These are phyloP conservation scores for Hydriomena furcata DNA, from an alignment of 2,888 invertebrate genomes.

Conservation along the genomic window DNA sequence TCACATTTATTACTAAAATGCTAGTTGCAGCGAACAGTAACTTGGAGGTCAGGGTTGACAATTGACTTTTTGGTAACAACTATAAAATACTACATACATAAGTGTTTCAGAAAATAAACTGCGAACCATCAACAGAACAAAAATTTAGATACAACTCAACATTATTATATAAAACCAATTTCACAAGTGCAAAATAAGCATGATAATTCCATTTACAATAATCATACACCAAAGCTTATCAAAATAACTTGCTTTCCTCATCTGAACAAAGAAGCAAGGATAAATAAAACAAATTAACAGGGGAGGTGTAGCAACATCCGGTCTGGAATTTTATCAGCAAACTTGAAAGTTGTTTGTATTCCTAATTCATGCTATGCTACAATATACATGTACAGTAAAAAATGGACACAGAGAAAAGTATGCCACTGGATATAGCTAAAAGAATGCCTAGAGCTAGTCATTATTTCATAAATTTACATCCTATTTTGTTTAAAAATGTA, in stretches of 20 bases:
- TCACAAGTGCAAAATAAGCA: slow-evolving; percentile 45
- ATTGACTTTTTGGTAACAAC: slow-evolving; percentile 77
- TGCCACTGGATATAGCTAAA: slow-evolving; percentile 58
- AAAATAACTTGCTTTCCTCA: slow-evolving; percentile 48
- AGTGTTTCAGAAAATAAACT: slow-evolving; percentile 50
- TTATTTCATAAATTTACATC: slow-evolving; percentile 37
- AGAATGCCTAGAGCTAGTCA: slow-evolving; percentile 72
- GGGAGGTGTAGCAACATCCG: slow-evolving; percentile 43
- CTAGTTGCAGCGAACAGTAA: slow-evolving; percentile 71
- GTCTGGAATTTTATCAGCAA: slow-evolving; percentile 40
- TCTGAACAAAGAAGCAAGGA: slow-evolving; percentile 41
- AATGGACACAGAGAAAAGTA: slow-evolving; percentile 56
- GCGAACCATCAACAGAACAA: slow-evolving; percentile 59
- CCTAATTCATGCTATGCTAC: slow-evolving; percentile 45
- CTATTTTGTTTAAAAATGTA: slow-evolving; percentile 43
- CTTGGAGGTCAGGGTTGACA: slow-evolving; percentile 51
- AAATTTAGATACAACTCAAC: slow-evolving; percentile 55
- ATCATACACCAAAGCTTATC: slow-evolving; percentile 45
- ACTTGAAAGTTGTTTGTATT: slow-evolving; percentile 39
- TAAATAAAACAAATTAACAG: slow-evolving; percentile 49
- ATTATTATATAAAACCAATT: slow-evolving; percentile 50
- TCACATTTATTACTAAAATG: slow-evolving; percentile 76
- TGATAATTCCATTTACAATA: slow-evolving; percentile 36
- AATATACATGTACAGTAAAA: slow-evolving; percentile 63
- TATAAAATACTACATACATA: slow-evolving; percentile 52